Evolutionary conservation across 1,140 invertebrate genomes (phyloP).

Genomic region (Aphelenchoides fujianensis): DNA sequence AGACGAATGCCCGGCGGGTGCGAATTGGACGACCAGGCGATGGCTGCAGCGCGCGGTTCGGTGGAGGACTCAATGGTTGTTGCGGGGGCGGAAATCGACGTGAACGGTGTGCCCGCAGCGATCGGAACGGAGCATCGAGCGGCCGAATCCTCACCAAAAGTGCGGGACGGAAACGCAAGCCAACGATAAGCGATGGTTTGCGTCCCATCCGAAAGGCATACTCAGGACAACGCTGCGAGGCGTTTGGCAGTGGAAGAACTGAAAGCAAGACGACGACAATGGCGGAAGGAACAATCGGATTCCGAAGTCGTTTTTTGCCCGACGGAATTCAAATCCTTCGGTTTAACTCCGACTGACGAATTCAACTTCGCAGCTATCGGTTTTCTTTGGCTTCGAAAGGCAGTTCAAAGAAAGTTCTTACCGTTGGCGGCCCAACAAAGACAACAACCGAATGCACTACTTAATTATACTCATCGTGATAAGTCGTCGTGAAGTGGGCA

Average conservation of each 20-base stretch:
- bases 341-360: not conserved
- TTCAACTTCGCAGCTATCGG: not conserved
- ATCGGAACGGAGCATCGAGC: not conserved
- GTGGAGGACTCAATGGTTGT: not conserved
- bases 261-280: no score
- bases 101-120: no score
- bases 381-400: no score
- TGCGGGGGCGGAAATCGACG: not conserved
- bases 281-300: no score
- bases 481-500: no score
- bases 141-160: constrained; percentile 14
- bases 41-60: not conserved
- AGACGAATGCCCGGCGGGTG: not conserved
- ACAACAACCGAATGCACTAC: not conserved
- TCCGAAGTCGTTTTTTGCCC: no score
- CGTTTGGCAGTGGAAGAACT: not conserved
- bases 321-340: not conserved
- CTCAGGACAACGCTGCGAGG: not conserved
- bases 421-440: not conserved
- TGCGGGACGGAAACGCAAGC: constrained; percentile 8
- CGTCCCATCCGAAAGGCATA: not conserved
- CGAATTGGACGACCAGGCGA: not conserved
- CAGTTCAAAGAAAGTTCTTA: not conserved
- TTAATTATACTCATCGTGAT: constrained; percentile 1
- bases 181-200: constrained; percentile 19